A percentile compares a stretch with the other conserved stretches of the same genome.
phyloP scores from a whole-genome alignment of 35 echinoderm and acorn worm species.

The Lytechinus variegatus region DNA sequence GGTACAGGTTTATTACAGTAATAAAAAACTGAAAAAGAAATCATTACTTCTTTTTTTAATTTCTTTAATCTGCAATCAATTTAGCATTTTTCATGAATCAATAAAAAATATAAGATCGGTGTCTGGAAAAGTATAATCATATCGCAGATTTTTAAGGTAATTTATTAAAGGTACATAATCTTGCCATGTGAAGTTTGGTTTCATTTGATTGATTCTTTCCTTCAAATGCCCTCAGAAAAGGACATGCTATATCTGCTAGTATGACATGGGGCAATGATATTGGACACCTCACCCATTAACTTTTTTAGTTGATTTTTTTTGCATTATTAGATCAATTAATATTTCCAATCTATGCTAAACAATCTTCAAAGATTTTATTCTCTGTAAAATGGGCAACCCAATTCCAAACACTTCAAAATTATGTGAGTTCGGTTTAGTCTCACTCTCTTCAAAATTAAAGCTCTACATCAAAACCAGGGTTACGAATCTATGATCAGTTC shows the following conservation, averaged over 20 bases:
- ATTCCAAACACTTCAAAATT: background rate
- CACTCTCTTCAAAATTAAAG: background rate
- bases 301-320: background rate
- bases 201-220: background rate
- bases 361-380: background rate
- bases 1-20: no score
- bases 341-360: background rate
- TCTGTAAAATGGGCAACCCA: background rate
- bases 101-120: no score
- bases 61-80: no score
- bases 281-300: background rate
- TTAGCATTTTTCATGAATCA: no score
- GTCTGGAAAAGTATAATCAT: background rate
- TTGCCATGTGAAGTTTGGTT: background rate
- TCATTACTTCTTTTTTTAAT: no score
- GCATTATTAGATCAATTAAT: background rate
- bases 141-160: background rate
- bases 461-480: background rate
- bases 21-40: no score
- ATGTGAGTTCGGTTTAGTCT: constrained; percentile 4
- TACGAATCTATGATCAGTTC: background rate
- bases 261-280: background rate
- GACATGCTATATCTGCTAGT: background rate
- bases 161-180: background rate
- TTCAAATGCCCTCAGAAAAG: background rate